phyloP scores from a whole-genome alignment of 2,888 invertebrate genomes.

The Diploptera punctata region DNA sequence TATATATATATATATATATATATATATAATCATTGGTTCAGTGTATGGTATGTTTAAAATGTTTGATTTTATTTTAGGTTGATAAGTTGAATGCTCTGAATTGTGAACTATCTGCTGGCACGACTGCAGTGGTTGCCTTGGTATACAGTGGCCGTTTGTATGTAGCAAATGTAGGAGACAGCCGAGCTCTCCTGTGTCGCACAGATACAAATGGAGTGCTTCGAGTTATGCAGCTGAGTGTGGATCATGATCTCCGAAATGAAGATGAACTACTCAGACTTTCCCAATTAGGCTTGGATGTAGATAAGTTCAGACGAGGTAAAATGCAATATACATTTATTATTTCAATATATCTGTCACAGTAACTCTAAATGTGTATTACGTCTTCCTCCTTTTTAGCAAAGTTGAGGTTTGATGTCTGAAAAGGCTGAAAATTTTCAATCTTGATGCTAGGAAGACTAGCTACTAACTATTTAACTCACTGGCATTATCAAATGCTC shows the following conservation, averaged over 20 bases:
- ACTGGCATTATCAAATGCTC: no score
- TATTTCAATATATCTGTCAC: neutral
- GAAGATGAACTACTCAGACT: slow-evolving; percentile 84
- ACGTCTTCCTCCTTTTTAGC: no score
- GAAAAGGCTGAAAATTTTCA: no score
- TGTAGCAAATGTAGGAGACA: slow-evolving; percentile 87
- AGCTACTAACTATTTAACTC: no score
- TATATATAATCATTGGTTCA: no score
- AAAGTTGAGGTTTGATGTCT: no score
- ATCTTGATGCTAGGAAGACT: no score
- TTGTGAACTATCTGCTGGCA: slow-evolving; percentile 79
- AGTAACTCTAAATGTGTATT: no score
- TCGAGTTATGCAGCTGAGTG: slow-evolving; percentile 79
- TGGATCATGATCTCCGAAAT: slow-evolving; percentile 84
- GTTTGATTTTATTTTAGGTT: slow-evolving; percentile 52
- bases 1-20: no score
- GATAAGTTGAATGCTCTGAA: slow-evolving; percentile 76
- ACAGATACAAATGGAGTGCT: slow-evolving; percentile 79
- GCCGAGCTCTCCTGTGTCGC: slow-evolving; percentile 80
- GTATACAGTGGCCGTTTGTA: slow-evolving; percentile 79
- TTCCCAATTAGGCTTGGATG: slow-evolving; percentile 75
- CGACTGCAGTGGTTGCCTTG: slow-evolving; percentile 82
- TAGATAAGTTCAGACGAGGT: slow-evolving; percentile 71
- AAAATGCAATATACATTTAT: slow-evolving; percentile 39
- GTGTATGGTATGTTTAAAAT: no score